A percentile compares a stretch with the other conserved stretches of the same genome.
These are phyloP conservation scores for Hyposoter dolosus DNA, from an alignment of 2,888 invertebrate species.

Conservation along the genomic window DNA sequence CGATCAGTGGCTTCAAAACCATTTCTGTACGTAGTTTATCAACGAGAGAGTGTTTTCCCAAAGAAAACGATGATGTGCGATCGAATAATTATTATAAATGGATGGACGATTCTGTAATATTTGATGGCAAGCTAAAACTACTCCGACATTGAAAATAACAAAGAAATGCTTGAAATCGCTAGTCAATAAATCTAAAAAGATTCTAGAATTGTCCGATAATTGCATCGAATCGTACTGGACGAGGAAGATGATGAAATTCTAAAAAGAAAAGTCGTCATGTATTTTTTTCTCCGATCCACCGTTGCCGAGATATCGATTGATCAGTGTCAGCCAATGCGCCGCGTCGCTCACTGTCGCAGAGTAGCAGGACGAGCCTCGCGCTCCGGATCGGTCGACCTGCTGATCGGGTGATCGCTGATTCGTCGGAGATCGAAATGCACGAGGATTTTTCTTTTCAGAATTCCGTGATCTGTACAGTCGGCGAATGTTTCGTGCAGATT, in stretches of 20 bases:
- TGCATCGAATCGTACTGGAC: background rate
- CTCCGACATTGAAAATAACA: background rate
- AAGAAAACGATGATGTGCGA: background rate
- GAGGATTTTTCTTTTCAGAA: background rate
- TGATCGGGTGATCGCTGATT: background rate
- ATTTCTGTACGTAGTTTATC: background rate
- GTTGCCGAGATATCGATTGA: background rate
- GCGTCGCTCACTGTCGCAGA: background rate
- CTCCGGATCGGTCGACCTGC: background rate
- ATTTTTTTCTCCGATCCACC: background rate
- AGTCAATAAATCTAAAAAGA: background rate
- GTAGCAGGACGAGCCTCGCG: background rate
- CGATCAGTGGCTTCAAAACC: background rate
- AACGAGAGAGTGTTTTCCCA: background rate
- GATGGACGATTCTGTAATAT: background rate
- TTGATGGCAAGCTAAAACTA: background rate
- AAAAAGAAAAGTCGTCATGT: background rate
- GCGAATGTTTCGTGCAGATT: background rate
- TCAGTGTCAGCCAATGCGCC: background rate
- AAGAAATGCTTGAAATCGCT: background rate
- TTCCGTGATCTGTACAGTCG: background rate
- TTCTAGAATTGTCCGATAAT: background rate
- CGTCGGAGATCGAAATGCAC: background rate
- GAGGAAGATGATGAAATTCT: background rate
- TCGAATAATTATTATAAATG: background rate